Conservation (phyloP, 2,113 vertebrate genomes). For the Prietella phreatophila region DNA sequence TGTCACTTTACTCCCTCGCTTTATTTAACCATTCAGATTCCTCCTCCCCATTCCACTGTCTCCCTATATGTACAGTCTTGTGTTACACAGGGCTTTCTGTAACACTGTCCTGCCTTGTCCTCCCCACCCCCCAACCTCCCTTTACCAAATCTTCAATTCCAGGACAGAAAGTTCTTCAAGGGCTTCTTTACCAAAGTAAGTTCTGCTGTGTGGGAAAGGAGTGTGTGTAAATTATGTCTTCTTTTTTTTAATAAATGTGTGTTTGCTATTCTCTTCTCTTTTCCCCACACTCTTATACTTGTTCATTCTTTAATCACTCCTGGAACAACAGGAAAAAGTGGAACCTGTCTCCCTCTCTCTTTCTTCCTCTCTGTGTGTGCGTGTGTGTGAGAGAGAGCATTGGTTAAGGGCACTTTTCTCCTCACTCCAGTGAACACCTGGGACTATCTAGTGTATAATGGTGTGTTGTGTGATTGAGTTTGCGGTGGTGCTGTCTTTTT, state of each 20-base stretch:
- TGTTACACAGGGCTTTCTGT: constrained; percentile 75
- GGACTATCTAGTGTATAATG: constrained; percentile 4
- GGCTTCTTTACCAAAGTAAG: constrained; percentile 99
- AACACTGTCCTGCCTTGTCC: constrained; percentile 97
- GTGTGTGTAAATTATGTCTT: constrained; percentile 51
- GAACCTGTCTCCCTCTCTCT: not conserved
- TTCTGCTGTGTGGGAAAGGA: constrained; percentile 71
- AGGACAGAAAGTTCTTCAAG: constrained; percentile 99
- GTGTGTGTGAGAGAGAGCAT: not conserved
- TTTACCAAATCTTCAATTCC: constrained; percentile 82
- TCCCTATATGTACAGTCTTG: constrained; percentile 54
- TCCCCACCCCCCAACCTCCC: constrained; percentile 72
- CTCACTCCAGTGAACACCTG: constrained; percentile 18
- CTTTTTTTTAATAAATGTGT: constrained; percentile 50
- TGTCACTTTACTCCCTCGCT: constrained; percentile 34
- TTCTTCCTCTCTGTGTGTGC: too few relatives aligned
- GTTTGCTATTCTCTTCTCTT: not conserved
- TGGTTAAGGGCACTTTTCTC: constrained; percentile 11
- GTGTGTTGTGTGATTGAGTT: constrained; percentile 22
- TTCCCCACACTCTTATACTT: not conserved
- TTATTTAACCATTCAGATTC: constrained; percentile 39
- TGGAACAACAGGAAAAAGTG: constrained; percentile 26
- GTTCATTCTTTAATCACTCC: constrained; percentile 25
- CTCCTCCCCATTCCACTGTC: constrained; percentile 44
- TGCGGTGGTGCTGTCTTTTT: constrained; percentile 47